Evolutionary conservation across 1,140 invertebrate genomes (phyloP), one percentile per base, ranked within the genome.

Genomic region (Dufourea novaeangliae): DNA sequence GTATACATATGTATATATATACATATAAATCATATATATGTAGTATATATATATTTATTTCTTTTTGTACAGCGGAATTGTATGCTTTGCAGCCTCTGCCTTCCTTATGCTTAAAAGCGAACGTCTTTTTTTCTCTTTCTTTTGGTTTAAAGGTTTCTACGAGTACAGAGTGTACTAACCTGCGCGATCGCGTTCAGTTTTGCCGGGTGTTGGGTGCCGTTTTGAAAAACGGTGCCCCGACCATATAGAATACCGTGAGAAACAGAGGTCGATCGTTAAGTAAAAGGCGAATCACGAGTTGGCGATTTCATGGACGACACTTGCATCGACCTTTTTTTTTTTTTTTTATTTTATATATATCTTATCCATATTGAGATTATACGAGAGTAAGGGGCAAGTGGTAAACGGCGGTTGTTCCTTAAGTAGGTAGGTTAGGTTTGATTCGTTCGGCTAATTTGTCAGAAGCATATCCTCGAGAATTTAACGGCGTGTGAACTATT

Each of bases 251-350:
- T 62, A 62, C 34, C 54, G 32, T 32, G 69, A 68, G 59, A 50
- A 50, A 46, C 32, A 59, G 41, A 76, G 73, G 73, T 76, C 64
- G 64, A 76, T 69, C 67, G 57, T 76, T 69, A 67, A 76, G 73
- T 76, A 66, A 54, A 76, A 80, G 72, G 78, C 78, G 73, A 69
- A 79, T 79, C 78, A 79, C 56, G 78, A 69, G 41, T 76, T 64
- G 64, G 73, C 78, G 73, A 68, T 69, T 80, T 63, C 72, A 75
- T 69, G 73, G 66, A 76, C 78, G 73, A 80, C 63, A 80, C 74
- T 80, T 69, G 59, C 41, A 76, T 76, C 67, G 64, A 76, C 64
- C 73, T 62, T n/a, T n/a, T n/a, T n/a, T n/a, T n/a, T n/a, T n/a
- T n/a, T n/a, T n/a, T n/a, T n/a, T n/a, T 76, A 25, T 27, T 41